A percentile compares a stretch with the other conserved stretches of the same genome.
Evolutionary conservation across 2,113 vertebrate species (phyloP).

Genomic region (Uria lomvia): DNA sequence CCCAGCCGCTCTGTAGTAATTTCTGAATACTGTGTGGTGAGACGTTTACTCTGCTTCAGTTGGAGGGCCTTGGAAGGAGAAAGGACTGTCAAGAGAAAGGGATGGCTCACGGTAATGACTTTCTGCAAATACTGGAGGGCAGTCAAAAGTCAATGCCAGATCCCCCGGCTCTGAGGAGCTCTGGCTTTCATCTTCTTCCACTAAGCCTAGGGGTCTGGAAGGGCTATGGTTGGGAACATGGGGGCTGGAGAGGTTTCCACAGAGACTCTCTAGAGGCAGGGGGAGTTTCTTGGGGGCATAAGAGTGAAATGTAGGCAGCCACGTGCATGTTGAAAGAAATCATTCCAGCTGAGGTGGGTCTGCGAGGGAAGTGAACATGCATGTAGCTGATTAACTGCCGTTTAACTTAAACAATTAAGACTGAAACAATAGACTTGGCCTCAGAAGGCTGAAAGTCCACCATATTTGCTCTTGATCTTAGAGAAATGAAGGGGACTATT

Average conservation of each 20-base stretch:
- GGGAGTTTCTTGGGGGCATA: background rate
- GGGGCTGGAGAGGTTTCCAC: background rate
- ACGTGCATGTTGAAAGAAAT: background rate
- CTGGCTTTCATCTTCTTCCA: background rate
- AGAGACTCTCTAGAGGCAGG: background rate
- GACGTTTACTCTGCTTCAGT: background rate
- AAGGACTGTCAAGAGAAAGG: background rate
- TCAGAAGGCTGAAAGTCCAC: background rate
- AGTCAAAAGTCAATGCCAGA: background rate
- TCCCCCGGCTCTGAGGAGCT: background rate
- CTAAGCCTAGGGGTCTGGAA: background rate
- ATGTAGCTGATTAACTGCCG: background rate
- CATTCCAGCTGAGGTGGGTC: background rate
- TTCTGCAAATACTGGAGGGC: background rate
- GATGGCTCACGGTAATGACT: background rate
- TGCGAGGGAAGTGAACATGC: background rate
- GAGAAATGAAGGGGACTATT: background rate
- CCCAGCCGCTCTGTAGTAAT: background rate
- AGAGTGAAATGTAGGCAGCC: background rate
- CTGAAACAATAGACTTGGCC: background rate
- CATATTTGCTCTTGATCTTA: background rate
- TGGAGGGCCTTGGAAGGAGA: background rate
- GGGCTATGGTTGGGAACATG: fast-evolving
- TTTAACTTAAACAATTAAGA: background rate
- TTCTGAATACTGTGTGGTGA: background rate